Conservation (phyloP, 92 coral and sea anemone species). For the Scolanthus callimorphus region DNA sequence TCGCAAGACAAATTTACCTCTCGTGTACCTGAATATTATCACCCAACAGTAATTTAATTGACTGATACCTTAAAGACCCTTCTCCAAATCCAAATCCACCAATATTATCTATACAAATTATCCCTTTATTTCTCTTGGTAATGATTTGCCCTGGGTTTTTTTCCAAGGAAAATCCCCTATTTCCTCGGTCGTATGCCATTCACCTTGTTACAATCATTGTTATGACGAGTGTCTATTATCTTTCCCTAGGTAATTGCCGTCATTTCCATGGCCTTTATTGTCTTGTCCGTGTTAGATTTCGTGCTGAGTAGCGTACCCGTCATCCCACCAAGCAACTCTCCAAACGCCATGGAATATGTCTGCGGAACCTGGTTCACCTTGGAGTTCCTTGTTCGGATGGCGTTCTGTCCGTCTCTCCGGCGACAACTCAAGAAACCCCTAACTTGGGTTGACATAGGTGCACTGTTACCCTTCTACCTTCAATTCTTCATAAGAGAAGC, state of each 20-base stretch:
- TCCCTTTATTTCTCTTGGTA: no score
- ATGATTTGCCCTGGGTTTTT: no score
- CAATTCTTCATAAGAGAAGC: slow-evolving; percentile 44
- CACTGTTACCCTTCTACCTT: slow-evolving; percentile 59
- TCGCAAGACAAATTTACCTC: no score
- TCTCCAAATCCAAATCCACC: no score
- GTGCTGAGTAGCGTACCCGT: slow-evolving; percentile 54
- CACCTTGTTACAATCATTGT: no score
- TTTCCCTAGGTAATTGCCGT: slow-evolving; percentile 39
- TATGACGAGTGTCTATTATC: no score
- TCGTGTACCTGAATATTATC: no score
- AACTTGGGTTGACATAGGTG: slow-evolving; percentile 80
- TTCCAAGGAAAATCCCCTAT: no score
- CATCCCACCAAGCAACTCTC: slow-evolving; percentile 17
- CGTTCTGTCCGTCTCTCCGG: slow-evolving; percentile 47
- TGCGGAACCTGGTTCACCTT: slow-evolving; percentile 67
- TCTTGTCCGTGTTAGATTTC: slow-evolving; percentile 51
- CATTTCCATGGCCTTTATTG: slow-evolving; percentile 48
- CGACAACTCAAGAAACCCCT: slow-evolving; percentile 49
- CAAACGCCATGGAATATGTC: slow-evolving; percentile 43
- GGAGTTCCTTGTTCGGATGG: slow-evolving; percentile 51
- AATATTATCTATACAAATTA: no score
- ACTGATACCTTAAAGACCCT: no score
- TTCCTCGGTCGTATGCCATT: no score
- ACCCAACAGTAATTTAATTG: no score